Base-by-base conservation (phyloP, 2,113 vertebrate species). In the Mixornis gularis region DNA sequence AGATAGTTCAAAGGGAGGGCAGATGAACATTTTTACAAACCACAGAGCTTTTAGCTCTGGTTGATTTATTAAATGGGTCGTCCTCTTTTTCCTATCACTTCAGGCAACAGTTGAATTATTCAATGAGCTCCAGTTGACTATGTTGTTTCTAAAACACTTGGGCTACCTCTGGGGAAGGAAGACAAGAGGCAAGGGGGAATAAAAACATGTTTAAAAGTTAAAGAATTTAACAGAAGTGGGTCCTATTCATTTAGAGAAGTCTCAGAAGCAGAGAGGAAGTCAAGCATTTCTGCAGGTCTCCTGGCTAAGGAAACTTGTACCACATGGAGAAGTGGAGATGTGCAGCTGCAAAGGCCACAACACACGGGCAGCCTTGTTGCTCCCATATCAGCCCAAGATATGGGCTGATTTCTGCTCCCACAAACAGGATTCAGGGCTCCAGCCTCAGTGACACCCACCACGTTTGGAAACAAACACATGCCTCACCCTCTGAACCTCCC, bases 31-130 rank as follows among this genome's bases (percentile, higher is more conserved):
- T 95, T 95, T 95, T 32, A 94, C 68, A 96, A 96, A 91, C 79
- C 84, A 91, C 80, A 92, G 60, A 96, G 93, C 92, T 96, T 96
- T 95, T 93, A 95, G 87, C 91, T 93, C 65, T 94, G 93, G 72
- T 90, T 96, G 94, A 96, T 96, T 96, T 96, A 96, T 92, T 95
- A 95, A 95, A 95, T 89, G 86, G 93, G 90, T 95, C 77, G 44
- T 93, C 87, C 76, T 95, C 90, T 73, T 93, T 94, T 94, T 81
- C 82, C 83, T 79, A 90, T 94, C 77, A 95, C 96, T 95, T 76
- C 90, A 93, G 95, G 95, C 94, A 95, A 93, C 62, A 91, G 66
- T 0, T 95, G 76, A 95, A 96, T 96, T 96, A 97, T 97, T 96
- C 92, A 93, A 77, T 73, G 87, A 92, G 87, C 90, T 92, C 85